A percentile compares a stretch with the other conserved stretches of the same genome.
Evolutionary conservation across 2,888 invertebrate genomes (phyloP).

Genomic region (Ennomos erosarius): DNA sequence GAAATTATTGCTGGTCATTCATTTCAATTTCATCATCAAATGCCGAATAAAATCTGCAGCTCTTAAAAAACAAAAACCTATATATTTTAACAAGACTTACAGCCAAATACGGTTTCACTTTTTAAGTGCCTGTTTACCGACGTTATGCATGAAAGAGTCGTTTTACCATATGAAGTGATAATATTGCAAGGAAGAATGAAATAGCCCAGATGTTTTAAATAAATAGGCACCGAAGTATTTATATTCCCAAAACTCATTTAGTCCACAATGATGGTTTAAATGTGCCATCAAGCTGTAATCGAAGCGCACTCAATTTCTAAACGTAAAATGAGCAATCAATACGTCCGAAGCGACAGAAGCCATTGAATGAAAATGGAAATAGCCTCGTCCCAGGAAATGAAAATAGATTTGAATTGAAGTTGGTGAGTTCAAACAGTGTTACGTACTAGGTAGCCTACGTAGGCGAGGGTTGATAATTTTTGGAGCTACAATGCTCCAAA

Average conservation of each 20-base stretch:
- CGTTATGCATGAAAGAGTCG: too few relatives aligned
- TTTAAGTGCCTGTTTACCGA: too few relatives aligned
- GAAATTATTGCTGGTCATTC: neutral
- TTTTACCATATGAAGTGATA: too few relatives aligned
- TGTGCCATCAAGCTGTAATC: constrained; percentile 31
- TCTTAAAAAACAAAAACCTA: too few relatives aligned
- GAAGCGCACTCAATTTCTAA: constrained; percentile 44
- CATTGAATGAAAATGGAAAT: constrained; percentile 55
- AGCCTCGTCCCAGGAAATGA: constrained; percentile 53
- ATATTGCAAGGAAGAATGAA: too few relatives aligned
- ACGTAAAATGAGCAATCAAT: constrained; percentile 54
- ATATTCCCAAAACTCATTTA: too few relatives aligned
- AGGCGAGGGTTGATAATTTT: constrained; percentile 8
- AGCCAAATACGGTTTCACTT: too few relatives aligned
- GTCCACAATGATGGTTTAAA: neutral
- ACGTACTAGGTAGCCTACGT: neutral
- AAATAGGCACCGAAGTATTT: too few relatives aligned
- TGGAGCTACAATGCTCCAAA: neutral
- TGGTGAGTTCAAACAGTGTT: constrained; percentile 50
- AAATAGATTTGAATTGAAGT: constrained; percentile 56
- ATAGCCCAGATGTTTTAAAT: too few relatives aligned
- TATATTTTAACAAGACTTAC: too few relatives aligned
- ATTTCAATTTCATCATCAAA: too few relatives aligned
- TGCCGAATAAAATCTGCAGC: too few relatives aligned
- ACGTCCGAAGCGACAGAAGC: constrained; percentile 51